These are phyloP conservation scores for Siderastrea radians DNA, from an alignment of 92 coral and sea anemone genomes.

Conservation along the genomic window DNA sequence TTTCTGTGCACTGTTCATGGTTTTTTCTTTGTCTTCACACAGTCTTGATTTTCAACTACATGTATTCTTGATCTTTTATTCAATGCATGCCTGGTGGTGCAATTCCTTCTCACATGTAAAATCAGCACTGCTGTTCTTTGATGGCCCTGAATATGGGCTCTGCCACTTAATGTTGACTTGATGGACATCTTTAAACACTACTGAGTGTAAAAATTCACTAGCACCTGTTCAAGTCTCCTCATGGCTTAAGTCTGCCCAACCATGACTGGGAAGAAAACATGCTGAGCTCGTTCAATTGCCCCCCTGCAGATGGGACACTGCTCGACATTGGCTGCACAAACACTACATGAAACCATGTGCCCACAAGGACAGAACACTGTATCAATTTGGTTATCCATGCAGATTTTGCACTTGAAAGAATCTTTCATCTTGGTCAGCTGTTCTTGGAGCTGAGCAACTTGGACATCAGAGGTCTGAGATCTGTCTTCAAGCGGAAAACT, in stretches of 20 bases:
- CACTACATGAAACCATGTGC: constrained; percentile 93
- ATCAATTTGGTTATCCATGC: constrained; percentile 94
- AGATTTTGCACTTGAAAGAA: constrained; percentile 92
- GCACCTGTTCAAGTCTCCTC: background rate
- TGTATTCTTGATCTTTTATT: background rate
- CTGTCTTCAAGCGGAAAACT: constrained; percentile 11
- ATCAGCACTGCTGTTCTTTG: background rate
- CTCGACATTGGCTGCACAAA: constrained; percentile 79
- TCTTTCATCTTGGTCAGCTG: constrained; percentile 82
- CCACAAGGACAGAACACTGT: constrained; percentile 98
- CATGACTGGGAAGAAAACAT: constrained; percentile 81
- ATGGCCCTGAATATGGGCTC: background rate
- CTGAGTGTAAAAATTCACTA: constrained; percentile 9
- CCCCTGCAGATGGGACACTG: constrained; percentile 93
- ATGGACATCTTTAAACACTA: background rate
- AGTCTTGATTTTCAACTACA: background rate
- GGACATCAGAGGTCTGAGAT: constrained; percentile 26
- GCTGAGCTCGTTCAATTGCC: constrained; percentile 76
- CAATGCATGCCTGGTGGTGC: background rate
- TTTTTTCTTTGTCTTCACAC: background rate
- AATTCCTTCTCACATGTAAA: background rate
- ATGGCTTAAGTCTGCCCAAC: background rate
- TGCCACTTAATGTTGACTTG: background rate
- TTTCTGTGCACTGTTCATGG: background rate
- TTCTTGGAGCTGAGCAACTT: constrained; percentile 72